Conservation (phyloP, 2,888 invertebrate species). For the Erebia palarica region DNA sequence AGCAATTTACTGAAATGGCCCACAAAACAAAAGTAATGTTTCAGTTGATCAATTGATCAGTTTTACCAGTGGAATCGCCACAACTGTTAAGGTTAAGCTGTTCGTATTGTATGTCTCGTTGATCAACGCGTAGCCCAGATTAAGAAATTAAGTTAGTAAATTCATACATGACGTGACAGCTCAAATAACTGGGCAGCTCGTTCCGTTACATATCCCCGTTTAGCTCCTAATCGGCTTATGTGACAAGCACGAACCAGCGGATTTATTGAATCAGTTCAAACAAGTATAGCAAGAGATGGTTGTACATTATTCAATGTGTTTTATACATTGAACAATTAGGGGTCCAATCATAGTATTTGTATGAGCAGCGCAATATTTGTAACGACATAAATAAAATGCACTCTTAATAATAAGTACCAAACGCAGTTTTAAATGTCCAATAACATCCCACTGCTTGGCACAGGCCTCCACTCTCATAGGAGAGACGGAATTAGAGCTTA, state of each 20-base stretch:
- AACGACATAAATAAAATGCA: no score
- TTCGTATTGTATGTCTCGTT: neutral
- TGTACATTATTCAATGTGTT: neutral
- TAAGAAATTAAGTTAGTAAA: constrained; percentile 43
- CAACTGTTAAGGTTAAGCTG: no score
- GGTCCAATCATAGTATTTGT: no score
- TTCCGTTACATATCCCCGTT: constrained; percentile 61
- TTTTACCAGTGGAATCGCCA: no score
- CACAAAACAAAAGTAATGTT: no score
- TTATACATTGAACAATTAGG: neutral
- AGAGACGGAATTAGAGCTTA: no score
- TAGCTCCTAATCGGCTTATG: constrained; percentile 73
- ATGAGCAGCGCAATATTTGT: neutral
- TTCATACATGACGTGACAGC: constrained; percentile 43
- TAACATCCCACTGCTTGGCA: no score
- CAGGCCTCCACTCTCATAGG: no score
- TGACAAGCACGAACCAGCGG: constrained; percentile 51
- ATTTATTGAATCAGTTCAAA: constrained; percentile 37
- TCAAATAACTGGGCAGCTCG: constrained; percentile 42
- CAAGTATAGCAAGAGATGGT: constrained; percentile 20
- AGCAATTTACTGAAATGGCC: no score
- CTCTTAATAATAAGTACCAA: no score
- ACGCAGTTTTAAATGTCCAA: no score
- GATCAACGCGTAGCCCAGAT: constrained; percentile 23
- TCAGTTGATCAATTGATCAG: no score